These are phyloP conservation scores for Fukomys damarensis DNA, from an alignment of 2,113 vertebrate species.

Conservation along the genomic window DNA sequence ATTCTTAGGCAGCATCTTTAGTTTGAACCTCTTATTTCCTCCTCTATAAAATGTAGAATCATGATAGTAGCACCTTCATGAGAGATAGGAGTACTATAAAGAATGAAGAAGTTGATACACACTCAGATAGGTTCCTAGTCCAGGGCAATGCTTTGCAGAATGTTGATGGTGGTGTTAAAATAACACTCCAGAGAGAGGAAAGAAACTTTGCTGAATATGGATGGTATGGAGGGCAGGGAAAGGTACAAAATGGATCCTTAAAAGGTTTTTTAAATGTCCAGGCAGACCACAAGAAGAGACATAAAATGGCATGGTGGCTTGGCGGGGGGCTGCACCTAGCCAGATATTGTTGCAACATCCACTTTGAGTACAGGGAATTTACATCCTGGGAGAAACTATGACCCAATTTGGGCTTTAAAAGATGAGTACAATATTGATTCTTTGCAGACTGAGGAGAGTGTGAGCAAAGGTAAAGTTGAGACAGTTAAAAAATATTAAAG, in stretches of 20 bases:
- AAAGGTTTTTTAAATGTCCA: not conserved
- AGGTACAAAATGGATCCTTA: not conserved
- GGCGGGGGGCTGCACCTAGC: not conserved
- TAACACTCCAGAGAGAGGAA: not conserved
- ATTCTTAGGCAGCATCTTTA: not conserved
- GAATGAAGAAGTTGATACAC: not conserved
- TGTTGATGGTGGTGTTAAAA: not conserved
- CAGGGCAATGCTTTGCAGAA: not conserved
- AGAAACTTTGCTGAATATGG: not conserved
- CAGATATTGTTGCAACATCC: not conserved
- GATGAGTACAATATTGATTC: not conserved
- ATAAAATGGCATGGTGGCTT: not conserved
- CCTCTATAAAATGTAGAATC: not conserved
- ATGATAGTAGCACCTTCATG: not conserved
- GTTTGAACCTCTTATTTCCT: not conserved
- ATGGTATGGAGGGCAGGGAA: not conserved
- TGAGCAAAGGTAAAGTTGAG: not conserved
- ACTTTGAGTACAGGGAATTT: constrained; percentile 15
- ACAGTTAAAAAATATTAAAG: not conserved
- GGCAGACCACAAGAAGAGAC: not conserved
- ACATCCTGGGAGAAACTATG: not conserved
- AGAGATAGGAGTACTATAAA: not conserved
- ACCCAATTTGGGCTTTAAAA: not conserved
- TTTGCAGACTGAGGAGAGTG: not conserved
- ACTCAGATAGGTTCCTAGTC: not conserved